These are phyloP conservation scores for Nyctibius bracteatus DNA, from an alignment of 2,113 vertebrate genomes.

Conservation along the genomic window DNA sequence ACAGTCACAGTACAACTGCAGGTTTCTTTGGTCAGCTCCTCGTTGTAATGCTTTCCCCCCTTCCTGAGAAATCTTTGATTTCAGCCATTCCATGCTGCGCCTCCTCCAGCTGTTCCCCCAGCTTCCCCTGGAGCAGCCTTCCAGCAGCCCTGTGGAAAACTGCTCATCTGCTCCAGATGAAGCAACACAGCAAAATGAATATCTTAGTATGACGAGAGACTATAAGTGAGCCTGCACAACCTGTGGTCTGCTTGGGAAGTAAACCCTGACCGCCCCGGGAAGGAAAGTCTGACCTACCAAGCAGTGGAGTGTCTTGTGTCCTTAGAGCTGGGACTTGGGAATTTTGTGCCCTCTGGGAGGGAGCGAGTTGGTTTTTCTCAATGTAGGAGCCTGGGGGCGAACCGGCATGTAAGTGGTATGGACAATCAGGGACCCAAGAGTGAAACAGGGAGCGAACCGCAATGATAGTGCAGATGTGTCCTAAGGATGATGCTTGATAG, in stretches of 20 bases:
- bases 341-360: constrained; percentile 26
- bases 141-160: neutral
- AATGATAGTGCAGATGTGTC: neutral
- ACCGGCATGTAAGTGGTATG: neutral
- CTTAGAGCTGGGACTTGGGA: neutral
- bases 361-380: neutral
- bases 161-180: neutral
- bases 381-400: neutral
- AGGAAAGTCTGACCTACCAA: neutral
- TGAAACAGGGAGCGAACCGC: neutral
- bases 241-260: neutral
- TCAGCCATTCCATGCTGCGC: neutral
- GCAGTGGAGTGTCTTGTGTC: neutral
- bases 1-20: neutral
- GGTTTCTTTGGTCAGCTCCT: neutral
- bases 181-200: neutral
- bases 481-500: neutral
- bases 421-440: neutral
- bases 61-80: neutral
- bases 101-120: neutral
- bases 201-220: neutral
- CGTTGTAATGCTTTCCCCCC: rapidly evolving
- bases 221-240: neutral
- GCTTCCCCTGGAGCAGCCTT: neutral
- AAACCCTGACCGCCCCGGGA: neutral